phyloP scores from a whole-genome alignment of 2,113 vertebrate species.

The Pyxicephalus adspersus region DNA sequence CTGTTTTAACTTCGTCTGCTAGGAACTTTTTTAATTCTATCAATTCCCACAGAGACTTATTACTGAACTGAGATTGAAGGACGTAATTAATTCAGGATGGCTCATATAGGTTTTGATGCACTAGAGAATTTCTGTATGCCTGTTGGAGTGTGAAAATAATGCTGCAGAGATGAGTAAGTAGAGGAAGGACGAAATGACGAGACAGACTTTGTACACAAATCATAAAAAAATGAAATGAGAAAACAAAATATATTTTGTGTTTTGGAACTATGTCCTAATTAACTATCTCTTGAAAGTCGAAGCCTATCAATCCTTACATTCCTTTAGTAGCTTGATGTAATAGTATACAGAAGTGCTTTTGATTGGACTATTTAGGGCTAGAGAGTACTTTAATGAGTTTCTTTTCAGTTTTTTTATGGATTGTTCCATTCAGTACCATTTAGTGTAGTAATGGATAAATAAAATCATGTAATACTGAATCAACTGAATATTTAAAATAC shows the following conservation, averaged over 20 bases:
- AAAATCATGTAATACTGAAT: too few species aligned
- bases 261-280: slow-evolving; percentile 57
- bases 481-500: too few species aligned
- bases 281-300: slow-evolving; percentile 29
- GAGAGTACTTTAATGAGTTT: background rate
- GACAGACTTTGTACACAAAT: slow-evolving; percentile 48
- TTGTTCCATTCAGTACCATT: too few species aligned
- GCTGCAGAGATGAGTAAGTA: slow-evolving; percentile 53
- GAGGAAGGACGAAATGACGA: slow-evolving; percentile 57
- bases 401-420: too few species aligned
- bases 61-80: slow-evolving; percentile 72
- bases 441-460: too few species aligned
- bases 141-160: slow-evolving; percentile 64
- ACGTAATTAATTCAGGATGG: slow-evolving; percentile 75
- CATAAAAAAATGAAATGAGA: slow-evolving; percentile 13
- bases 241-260: background rate
- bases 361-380: background rate
- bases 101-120: slow-evolving; percentile 77
- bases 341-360: background rate
- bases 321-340: slow-evolving; percentile 12
- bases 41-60: slow-evolving; percentile 76
- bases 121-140: slow-evolving; percentile 64
- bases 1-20: slow-evolving; percentile 27
- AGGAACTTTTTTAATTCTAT: slow-evolving; percentile 61
- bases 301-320: slow-evolving; percentile 53